phyloP scores from a whole-genome alignment of 2,797 vertebrate genomes.

The Liparis tanakae region DNA sequence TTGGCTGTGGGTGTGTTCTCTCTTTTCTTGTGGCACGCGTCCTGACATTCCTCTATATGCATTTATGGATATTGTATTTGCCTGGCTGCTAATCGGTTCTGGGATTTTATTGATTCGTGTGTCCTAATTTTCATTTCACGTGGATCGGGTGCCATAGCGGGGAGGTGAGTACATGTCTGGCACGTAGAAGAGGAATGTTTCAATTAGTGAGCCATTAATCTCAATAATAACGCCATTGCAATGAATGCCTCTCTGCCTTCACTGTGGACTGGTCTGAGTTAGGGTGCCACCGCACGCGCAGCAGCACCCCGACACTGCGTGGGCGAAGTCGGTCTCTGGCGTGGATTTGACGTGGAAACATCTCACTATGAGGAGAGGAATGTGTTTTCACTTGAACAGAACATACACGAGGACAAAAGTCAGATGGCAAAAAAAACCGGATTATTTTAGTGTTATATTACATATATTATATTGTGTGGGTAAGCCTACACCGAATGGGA shows the following conservation, averaged over 20 bases:
- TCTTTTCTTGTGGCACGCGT: not conserved
- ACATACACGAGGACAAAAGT: too few relatives aligned
- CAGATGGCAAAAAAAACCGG: too few relatives aligned
- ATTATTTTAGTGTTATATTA: not conserved
- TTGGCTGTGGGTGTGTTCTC: slow-evolving; percentile 29
- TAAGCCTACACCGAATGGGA: not conserved
- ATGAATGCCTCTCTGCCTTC: slow-evolving; percentile 32
- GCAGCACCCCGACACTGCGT: slow-evolving; percentile 38
- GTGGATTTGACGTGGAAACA: too few relatives aligned
- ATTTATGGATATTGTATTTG: slow-evolving; percentile 12
- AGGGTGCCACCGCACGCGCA: slow-evolving; percentile 35
- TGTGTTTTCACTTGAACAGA: too few relatives aligned
- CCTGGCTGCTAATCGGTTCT: slow-evolving; percentile 10
- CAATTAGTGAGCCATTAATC: slow-evolving; percentile 4
- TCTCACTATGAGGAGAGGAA: too few relatives aligned
- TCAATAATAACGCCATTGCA: slow-evolving; percentile 20
- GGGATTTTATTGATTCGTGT: slow-evolving; percentile 13
- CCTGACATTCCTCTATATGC: slow-evolving; percentile 48
- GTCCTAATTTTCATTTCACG: slow-evolving; percentile 15
- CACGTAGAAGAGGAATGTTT: slow-evolving; percentile 16
- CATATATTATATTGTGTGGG: not conserved
- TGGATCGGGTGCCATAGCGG: slow-evolving; percentile 28
- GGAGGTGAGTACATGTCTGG: slow-evolving; percentile 40
- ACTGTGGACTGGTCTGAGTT: slow-evolving; percentile 61
- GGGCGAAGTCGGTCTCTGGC: too few relatives aligned